Base-by-base conservation (phyloP, 1,140 invertebrate genomes). In the Ceratina calcarata region DNA sequence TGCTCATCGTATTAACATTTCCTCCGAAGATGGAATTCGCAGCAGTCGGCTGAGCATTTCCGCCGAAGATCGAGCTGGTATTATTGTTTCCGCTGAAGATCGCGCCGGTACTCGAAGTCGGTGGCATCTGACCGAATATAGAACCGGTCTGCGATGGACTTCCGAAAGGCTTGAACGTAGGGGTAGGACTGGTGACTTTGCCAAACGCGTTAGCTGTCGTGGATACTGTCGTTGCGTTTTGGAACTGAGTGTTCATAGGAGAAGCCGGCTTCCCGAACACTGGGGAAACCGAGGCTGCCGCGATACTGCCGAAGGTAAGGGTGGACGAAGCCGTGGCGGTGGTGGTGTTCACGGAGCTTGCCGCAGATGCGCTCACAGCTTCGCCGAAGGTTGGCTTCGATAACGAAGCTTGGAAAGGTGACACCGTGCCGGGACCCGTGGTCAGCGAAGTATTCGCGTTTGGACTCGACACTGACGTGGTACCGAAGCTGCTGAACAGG, bases 21-120 rank as follows among this genome's bases (percentile, higher is more conserved):
- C 69, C 74, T 8, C 86, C 88, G 37, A 90, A 90, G 6, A 86
- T 65, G 0, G 85, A 83, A 75, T 57, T 73, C 13, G 68, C 75
- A 55, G 37, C 6, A 10, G 37, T 6, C 37, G 37, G 10, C 18
- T 51, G 13, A 45, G 37, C 37, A 10, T 8, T 78, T 24, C 55
- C 78, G 20, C 27, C 69, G 18, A 60, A 62, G 24, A 66, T 83
- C 6, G 37, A 45, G 37, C 10, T 10, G 37, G 37, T 45, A 6
- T 45, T 45, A 10, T 45, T 45, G 6, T n/a, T n/a, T n/a, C 37
- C 37, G 37, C 37, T 82, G 53, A 88, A 87, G 8, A 82, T 65
- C 18, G 73, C 65, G n/a, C 51, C 70, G 12, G 49, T 82, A 0
- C 84, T 60, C 3, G 69, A 68, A 51, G 69, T 67, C 18, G 75